Conservation (phyloP, 2,797 vertebrate genomes). For the Eutrigla gurnardus region DNA sequence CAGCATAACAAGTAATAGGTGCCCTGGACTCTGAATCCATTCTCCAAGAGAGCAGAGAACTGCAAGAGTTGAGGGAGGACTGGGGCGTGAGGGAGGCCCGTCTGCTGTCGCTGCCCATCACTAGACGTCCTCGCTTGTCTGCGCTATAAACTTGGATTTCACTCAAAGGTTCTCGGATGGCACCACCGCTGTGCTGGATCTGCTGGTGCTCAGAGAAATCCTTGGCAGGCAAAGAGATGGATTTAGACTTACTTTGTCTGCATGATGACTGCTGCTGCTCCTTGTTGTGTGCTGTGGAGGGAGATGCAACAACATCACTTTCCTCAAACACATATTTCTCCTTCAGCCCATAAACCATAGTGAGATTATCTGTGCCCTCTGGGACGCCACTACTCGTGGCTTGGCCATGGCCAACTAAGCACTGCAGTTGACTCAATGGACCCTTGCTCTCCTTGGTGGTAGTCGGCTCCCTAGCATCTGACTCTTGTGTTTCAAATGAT, state of each 20-base stretch:
- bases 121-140: constrained; percentile 68
- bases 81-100: constrained; percentile 80
- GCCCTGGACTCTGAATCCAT: constrained; percentile 85
- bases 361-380: constrained; percentile 67
- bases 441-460: constrained; percentile 71
- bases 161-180: constrained; percentile 73
- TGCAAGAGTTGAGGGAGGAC: constrained; percentile 78
- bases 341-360: constrained; percentile 54
- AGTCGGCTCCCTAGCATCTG: constrained; percentile 60
- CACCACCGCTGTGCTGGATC: constrained; percentile 58
- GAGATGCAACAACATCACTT: constrained; percentile 52
- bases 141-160: constrained; percentile 71
- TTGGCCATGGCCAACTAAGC: constrained; percentile 63
- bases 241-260: constrained; percentile 70
- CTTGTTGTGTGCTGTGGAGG: constrained; percentile 54
- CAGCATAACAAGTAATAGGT: constrained; percentile 92
- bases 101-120: constrained; percentile 76
- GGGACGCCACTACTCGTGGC: constrained; percentile 53
- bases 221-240: constrained; percentile 48
- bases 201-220: constrained; percentile 80
- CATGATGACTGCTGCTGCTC: constrained; percentile 65
- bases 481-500: constrained; percentile 73
- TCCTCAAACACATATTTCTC: constrained; percentile 70
- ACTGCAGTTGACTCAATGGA: constrained; percentile 62
- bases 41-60: constrained; percentile 81